These are phyloP conservation scores for Panthera leo DNA, from an alignment of 2,113 vertebrate genomes.

Conservation along the genomic window DNA sequence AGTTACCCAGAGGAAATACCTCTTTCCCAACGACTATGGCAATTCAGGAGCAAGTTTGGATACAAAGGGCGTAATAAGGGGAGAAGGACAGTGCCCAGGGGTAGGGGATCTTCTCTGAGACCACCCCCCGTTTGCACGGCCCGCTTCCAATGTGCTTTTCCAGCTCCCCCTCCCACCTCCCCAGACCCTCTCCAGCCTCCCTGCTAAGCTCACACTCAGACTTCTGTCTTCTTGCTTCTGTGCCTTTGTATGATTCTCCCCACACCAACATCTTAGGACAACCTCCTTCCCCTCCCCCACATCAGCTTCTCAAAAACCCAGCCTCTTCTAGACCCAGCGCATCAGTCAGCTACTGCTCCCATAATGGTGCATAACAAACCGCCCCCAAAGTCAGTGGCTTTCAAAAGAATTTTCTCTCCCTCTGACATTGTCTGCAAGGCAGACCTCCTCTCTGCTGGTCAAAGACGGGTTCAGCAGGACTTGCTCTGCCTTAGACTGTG, in stretches of 20 bases:
- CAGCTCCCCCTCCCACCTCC: background rate
- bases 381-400: background rate
- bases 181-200: background rate
- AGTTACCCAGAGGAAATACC: background rate
- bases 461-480: background rate
- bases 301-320: background rate
- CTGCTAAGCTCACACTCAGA: background rate
- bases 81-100: background rate
- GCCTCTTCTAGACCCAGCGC: background rate
- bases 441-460: background rate
- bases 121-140: accelerated
- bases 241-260: background rate
- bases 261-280: background rate
- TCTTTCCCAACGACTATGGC: background rate
- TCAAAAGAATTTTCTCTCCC: too few relatives aligned
- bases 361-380: accelerated
- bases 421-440: background rate
- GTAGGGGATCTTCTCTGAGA: background rate
- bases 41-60: background rate
- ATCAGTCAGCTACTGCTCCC: background rate
- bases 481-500: background rate
- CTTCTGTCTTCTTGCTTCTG: background rate
- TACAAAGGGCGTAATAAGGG: background rate
- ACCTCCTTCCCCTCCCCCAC: too few relatives aligned
- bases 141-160: background rate